Percentiles rank a stretch among this genome's conserved stretches.
Evolutionary conservation across 2,797 vertebrate species (phyloP).

Genomic region (Rhincodon typus): DNA sequence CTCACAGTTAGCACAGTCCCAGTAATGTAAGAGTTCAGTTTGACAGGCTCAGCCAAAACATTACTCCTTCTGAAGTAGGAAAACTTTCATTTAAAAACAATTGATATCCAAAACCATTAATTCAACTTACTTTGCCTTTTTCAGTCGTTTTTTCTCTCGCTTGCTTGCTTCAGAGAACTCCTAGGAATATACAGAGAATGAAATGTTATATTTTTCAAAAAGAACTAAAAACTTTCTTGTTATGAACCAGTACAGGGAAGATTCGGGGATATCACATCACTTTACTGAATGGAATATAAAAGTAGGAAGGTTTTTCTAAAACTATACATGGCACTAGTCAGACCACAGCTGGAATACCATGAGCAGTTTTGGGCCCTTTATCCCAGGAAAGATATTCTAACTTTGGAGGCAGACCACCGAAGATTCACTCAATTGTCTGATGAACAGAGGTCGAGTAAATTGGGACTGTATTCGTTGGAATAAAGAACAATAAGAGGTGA

Average conservation of each 20-base stretch:
- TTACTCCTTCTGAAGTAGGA: neutral
- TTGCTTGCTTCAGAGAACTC: constrained; percentile 57
- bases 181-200: constrained; percentile 50
- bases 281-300: too few relatives aligned
- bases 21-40: neutral
- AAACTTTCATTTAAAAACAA: neutral
- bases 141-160: constrained; percentile 51
- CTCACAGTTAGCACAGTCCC: neutral
- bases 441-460: too few relatives aligned
- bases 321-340: too few relatives aligned
- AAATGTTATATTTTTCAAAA: neutral
- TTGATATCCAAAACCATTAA: constrained; percentile 41
- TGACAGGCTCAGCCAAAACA: neutral
- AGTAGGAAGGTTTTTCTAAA: too few relatives aligned
- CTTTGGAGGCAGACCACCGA: too few relatives aligned
- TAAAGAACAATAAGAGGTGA: too few relatives aligned
- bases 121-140: constrained; percentile 62
- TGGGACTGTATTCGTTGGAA: too few relatives aligned
- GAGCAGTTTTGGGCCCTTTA: too few relatives aligned
- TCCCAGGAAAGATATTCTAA: too few relatives aligned
- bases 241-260: neutral
- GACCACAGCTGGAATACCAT: too few relatives aligned
- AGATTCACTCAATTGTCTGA: too few relatives aligned
- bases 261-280: neutral
- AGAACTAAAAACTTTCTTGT: neutral